These are phyloP conservation scores for Orthosia incerta DNA, from an alignment of 2,888 invertebrate species.

Conservation along the genomic window DNA sequence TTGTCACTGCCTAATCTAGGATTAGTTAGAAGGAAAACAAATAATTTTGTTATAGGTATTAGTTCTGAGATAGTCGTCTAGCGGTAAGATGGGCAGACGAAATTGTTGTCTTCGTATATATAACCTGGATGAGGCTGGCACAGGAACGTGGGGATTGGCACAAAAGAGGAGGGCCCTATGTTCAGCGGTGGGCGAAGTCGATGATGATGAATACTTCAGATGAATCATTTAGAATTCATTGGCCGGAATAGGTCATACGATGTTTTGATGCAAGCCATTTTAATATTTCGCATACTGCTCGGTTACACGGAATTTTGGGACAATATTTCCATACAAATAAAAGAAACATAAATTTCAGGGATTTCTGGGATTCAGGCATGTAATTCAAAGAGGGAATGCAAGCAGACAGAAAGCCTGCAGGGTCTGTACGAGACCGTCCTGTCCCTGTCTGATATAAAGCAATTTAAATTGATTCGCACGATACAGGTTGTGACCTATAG, in stretches of 20 bases:
- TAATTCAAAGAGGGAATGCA: no score
- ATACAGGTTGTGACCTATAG: no score
- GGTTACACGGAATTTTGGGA: background rate
- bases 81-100: no score
- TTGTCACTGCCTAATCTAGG: constrained; percentile 12
- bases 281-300: background rate
- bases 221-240: background rate
- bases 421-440: no score
- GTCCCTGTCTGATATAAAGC: no score
- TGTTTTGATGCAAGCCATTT: background rate
- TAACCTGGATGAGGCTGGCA: no score
- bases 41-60: background rate
- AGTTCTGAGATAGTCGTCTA: background rate
- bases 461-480: background rate
- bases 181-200: no score
- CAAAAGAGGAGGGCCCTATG: no score
- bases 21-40: constrained; percentile 14
- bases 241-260: background rate
- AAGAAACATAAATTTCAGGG: background rate
- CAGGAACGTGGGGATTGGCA: no score
- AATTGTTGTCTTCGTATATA: no score
- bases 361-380: background rate
- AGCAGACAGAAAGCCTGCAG: no score
- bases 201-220: no score
- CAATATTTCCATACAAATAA: background rate